Evolutionary conservation across 2,797 vertebrate genomes (phyloP).

Genomic region (Xiphorhynchus erythropygius): DNA sequence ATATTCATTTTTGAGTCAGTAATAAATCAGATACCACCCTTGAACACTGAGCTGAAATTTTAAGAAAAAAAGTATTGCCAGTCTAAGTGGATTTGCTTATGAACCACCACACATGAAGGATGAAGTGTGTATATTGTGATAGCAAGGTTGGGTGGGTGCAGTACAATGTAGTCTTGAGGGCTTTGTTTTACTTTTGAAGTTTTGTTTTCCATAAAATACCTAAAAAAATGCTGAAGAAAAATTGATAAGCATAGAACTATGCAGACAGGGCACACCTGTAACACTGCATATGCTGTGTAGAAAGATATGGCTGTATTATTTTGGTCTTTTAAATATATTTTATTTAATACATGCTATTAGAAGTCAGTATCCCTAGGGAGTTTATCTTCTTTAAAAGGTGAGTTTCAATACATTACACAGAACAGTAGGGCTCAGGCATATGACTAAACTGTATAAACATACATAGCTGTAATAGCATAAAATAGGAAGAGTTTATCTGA

Average conservation of each 20-base stretch:
- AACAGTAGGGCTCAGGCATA: neutral
- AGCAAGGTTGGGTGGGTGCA: neutral
- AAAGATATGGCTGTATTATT: neutral
- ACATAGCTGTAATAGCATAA: neutral
- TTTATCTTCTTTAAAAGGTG: neutral
- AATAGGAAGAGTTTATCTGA: neutral
- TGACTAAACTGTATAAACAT: neutral
- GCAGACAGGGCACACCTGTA: neutral
- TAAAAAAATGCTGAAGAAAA: neutral
- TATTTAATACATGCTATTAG: neutral
- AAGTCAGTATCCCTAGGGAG: neutral
- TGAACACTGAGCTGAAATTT: neutral
- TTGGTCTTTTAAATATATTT: neutral
- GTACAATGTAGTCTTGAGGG: neutral
- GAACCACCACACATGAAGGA: neutral
- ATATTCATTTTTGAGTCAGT: neutral
- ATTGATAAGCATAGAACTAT: neutral
- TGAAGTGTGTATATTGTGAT: fast-evolving
- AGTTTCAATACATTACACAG: neutral
- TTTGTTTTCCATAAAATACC: neutral
- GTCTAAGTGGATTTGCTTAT: neutral
- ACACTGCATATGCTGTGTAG: neutral
- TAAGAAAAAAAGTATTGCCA: neutral
- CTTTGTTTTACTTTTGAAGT: neutral
- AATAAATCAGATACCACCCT: neutral